Evolutionary conservation across 2,113 vertebrate species (phyloP).

Genomic region (Malurus cyaneus): DNA sequence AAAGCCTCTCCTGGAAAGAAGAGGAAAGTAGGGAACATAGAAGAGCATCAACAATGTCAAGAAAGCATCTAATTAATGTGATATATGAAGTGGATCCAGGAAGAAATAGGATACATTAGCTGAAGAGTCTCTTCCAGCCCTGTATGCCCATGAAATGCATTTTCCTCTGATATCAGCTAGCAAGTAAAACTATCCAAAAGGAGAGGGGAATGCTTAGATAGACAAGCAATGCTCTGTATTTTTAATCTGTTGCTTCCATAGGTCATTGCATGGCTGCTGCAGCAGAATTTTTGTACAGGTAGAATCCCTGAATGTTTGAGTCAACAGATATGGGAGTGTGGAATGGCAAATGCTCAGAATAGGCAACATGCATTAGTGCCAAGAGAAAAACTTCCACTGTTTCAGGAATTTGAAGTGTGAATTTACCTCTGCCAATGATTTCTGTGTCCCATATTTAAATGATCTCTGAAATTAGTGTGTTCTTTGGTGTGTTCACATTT

Average conservation of each 20-base stretch:
- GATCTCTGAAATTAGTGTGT: background rate
- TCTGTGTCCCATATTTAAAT: background rate
- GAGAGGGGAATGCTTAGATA: background rate
- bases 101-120: background rate
- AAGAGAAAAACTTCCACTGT: background rate
- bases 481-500: background rate
- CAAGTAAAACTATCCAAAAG: background rate
- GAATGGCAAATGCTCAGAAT: background rate
- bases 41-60: background rate
- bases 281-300: background rate
- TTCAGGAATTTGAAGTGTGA: background rate
- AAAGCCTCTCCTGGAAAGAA: background rate
- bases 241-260: background rate
- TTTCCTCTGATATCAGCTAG: background rate
- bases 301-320: background rate
- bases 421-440: background rate
- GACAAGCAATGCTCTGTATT: background rate
- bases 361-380: background rate
- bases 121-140: background rate
- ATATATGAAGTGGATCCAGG: background rate
- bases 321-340: rapidly evolving
- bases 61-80: background rate
- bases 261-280: background rate
- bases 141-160: background rate
- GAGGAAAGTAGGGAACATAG: background rate